phyloP scores from a whole-genome alignment of 2,888 invertebrate species.

The Coronaproctus castanopsis region DNA sequence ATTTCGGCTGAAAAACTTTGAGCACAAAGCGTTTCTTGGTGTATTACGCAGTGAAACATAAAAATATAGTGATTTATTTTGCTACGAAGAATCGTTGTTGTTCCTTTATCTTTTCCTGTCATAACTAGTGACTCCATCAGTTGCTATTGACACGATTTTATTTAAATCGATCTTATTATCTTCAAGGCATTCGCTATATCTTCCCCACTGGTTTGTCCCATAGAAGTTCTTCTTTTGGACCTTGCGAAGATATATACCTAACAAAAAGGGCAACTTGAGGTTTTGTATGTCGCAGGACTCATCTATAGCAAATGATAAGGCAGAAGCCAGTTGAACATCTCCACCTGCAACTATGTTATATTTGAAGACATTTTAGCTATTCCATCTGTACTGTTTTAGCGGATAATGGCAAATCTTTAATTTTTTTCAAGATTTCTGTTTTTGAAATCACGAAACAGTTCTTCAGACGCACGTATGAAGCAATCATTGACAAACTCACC shows the following conservation, averaged over 20 bases:
- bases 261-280: conserved; percentile 22
- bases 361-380: neutral
- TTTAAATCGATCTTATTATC: conserved; percentile 2
- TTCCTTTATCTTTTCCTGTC: neutral
- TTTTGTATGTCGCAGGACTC: conserved; percentile 23
- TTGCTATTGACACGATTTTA: conserved; percentile 12
- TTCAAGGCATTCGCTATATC: conserved; percentile 21
- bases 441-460: conserved; percentile 23
- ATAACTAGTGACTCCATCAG: conserved; percentile 11
- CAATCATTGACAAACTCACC: conserved; percentile 19
- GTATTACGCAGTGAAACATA: conserved; percentile 14
- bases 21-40: conserved; percentile 12
- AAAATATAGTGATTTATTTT: conserved; percentile 13
- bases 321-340: conserved; percentile 21
- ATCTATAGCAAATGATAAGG: conserved; percentile 11
- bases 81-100: neutral
- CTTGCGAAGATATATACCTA: conserved; percentile 18
- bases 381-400: conserved; percentile 19
- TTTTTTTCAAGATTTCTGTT: neutral
- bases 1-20: conserved; percentile 19
- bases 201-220: conserved; percentile 17
- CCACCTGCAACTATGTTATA: conserved; percentile 19
- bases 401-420: conserved; percentile 12
- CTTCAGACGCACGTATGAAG: conserved; percentile 20
- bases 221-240: conserved; percentile 18